These are phyloP conservation scores for Hydractinia symbiolongicarpus DNA, from an alignment of 30 jellyfish, hydroid and myxozoan species.

Conservation along the genomic window DNA sequence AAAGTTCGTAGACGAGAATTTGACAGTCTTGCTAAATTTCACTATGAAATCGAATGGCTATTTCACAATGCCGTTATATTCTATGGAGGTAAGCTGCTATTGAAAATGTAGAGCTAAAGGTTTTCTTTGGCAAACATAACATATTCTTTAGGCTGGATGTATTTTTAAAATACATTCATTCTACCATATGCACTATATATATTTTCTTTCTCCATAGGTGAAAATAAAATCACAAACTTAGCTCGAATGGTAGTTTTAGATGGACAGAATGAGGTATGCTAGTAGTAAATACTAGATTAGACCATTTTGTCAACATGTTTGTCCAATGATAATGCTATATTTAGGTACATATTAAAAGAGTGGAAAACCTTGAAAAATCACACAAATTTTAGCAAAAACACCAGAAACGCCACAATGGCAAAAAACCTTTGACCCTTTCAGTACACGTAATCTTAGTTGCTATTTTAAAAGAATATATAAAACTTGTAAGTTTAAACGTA, in stretches of 20 bases:
- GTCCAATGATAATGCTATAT: neutral
- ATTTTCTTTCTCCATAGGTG: slow-evolving; percentile 42
- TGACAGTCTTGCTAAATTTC: slow-evolving; percentile 66
- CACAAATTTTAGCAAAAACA: too few species aligned
- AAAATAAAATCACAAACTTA: slow-evolving; percentile 68
- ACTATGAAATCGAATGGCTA: slow-evolving; percentile 84
- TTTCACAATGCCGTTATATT: slow-evolving; percentile 87
- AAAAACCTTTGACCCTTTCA: slow-evolving; percentile 51
- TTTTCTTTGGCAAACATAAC: too few species aligned
- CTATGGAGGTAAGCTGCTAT: slow-evolving; percentile 52
- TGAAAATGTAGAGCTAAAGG: too few species aligned
- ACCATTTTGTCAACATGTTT: slow-evolving; percentile 61
- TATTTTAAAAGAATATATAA: too few species aligned
- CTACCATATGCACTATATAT: too few species aligned
- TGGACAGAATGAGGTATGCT: slow-evolving; percentile 86
- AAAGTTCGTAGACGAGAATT: slow-evolving; percentile 71
- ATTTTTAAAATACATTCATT: too few species aligned
- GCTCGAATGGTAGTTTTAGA: slow-evolving; percentile 81
- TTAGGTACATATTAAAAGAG: too few species aligned
- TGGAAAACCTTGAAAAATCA: too few species aligned
- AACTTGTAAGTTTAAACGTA: too few species aligned
- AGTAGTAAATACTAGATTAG: slow-evolving; percentile 56
- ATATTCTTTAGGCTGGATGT: too few species aligned
- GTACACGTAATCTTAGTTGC: too few species aligned
- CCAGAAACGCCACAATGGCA: too few species aligned